Conservation (phyloP, 2,797 vertebrate species). For the Poecilia wingei region DNA sequence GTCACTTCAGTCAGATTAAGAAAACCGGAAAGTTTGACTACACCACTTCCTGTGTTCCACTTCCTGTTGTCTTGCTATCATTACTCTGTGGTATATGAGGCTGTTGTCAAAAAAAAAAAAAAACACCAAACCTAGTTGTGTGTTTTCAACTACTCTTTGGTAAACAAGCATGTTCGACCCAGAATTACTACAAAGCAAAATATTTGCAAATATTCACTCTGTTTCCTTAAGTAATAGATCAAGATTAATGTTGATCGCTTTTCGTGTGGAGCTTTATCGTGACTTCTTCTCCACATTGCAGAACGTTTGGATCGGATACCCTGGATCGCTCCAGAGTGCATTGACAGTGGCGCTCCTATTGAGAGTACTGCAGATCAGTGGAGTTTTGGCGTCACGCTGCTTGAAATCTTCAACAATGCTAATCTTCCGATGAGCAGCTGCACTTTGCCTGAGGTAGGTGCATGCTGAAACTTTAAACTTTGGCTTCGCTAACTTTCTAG, state of each 20-base stretch:
- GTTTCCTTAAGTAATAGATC: neutral
- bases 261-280: neutral
- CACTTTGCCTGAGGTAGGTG: slow-evolving; percentile 83
- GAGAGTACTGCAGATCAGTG: slow-evolving; percentile 87
- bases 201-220: neutral
- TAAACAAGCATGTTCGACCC: neutral
- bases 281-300: slow-evolving; percentile 45
- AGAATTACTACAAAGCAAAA: neutral
- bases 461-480: neutral
- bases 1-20: slow-evolving; percentile 49
- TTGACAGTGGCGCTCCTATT: slow-evolving; percentile 70
- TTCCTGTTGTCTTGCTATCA: slow-evolving; percentile 57
- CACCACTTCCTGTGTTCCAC: slow-evolving; percentile 60
- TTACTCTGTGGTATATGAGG: slow-evolving; percentile 23
- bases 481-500: neutral
- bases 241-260: neutral
- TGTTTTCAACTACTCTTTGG: neutral
- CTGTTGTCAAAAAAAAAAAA: neutral
- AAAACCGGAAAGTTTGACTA: slow-evolving; percentile 59
- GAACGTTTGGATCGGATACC: slow-evolving; percentile 93
- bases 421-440: slow-evolving; percentile 85
- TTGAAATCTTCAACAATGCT: slow-evolving; percentile 95
- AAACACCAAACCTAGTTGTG: neutral
- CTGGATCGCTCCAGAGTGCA: slow-evolving; percentile 93
- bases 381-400: slow-evolving; percentile 91